Conservation (phyloP, 1,140 invertebrate genomes). For the Caerostris extrusa region DNA sequence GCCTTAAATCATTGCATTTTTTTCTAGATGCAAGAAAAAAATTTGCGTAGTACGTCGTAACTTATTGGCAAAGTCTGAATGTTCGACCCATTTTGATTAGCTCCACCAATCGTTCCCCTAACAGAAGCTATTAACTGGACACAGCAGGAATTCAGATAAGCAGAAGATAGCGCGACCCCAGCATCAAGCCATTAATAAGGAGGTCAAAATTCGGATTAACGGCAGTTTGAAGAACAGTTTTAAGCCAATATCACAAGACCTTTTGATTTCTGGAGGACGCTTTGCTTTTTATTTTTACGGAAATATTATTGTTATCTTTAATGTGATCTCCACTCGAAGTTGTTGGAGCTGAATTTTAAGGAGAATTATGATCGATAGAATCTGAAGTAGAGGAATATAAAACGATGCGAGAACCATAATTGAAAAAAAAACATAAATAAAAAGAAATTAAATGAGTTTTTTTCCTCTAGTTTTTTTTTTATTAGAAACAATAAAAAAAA, state of each 20-base stretch:
- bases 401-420: not conserved
- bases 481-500: not conserved
- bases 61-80: not conserved
- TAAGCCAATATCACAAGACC: constrained; percentile 12
- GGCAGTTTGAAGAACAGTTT: constrained; percentile 45
- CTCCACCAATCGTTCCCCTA: constrained; percentile 17
- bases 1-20: not conserved
- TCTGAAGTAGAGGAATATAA: not conserved
- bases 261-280: constrained; percentile 17
- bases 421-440: not conserved
- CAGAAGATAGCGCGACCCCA: constrained; percentile 50
- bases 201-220: constrained; percentile 71
- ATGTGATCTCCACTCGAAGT: constrained; percentile 9
- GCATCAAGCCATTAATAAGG: constrained; percentile 71
- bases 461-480: not conserved
- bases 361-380: not conserved
- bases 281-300: constrained; percentile 6
- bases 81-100: constrained; percentile 59
- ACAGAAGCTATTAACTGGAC: constrained; percentile 70
- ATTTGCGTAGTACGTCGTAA: not conserved
- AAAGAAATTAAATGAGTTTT: not conserved
- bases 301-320: not conserved
- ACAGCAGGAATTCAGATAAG: constrained; percentile 71
- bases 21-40: not conserved
- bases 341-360: constrained; percentile 18